Evolutionary conservation across 2,797 vertebrate species (phyloP).

Genomic region (Pempheris klunzingeri): DNA sequence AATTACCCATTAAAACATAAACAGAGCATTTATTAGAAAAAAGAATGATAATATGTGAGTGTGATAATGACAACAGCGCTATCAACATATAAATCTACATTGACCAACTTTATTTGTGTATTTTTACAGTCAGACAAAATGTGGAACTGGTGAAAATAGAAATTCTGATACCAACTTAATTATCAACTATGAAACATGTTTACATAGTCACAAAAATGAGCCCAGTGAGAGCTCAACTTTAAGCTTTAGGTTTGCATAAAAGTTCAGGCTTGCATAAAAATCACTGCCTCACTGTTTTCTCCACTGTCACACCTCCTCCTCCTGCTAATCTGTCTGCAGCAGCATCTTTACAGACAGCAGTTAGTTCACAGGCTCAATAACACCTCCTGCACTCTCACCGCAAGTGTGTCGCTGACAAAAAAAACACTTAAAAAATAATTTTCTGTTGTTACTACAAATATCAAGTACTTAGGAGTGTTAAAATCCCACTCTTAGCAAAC

Average conservation of each 20-base stretch:
- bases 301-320: neutral
- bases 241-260: constrained; percentile 52
- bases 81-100: constrained; percentile 49
- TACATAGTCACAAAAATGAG: constrained; percentile 61
- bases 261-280: constrained; percentile 54
- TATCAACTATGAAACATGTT: constrained; percentile 65
- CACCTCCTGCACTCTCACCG: constrained; percentile 29
- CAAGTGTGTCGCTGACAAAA: constrained; percentile 29
- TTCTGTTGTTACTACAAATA: constrained; percentile 69
- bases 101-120: constrained; percentile 74
- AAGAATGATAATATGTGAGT: neutral
- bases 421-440: constrained; percentile 8
- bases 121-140: constrained; percentile 71
- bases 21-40: neutral
- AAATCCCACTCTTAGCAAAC: constrained; percentile 58
- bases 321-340: neutral
- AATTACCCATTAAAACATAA: neutral
- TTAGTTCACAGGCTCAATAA: constrained; percentile 32
- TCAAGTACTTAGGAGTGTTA: constrained; percentile 67
- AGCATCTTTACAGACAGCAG: constrained; percentile 3
- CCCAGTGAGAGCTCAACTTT: constrained; percentile 36
- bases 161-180: constrained; percentile 62
- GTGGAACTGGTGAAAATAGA: constrained; percentile 72
- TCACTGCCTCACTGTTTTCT: constrained; percentile 15
- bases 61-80: constrained; percentile 9